Evolutionary conservation across 2,797 vertebrate species (phyloP).

Genomic region (Loriculus beryllinus): DNA sequence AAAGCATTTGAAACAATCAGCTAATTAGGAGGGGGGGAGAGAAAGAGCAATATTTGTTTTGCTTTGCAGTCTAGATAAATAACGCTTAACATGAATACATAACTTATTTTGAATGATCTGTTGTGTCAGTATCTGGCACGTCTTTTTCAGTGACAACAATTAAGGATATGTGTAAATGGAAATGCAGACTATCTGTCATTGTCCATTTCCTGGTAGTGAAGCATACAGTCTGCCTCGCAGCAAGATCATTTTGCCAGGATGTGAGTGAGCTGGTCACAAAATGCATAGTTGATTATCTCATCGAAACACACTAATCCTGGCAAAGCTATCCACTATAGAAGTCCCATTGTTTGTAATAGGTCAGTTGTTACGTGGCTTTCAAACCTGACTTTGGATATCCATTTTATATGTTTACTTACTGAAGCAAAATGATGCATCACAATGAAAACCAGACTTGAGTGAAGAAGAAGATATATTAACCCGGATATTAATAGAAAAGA

Average conservation of each 20-base stretch:
- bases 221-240: constrained; percentile 57
- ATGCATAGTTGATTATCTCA: constrained; percentile 64
- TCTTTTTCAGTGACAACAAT: constrained; percentile 68
- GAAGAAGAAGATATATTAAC: constrained; percentile 48
- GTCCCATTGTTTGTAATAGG: constrained; percentile 65
- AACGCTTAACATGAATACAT: constrained; percentile 67
- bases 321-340: constrained; percentile 44
- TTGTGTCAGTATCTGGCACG: constrained; percentile 70
- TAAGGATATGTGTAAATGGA: constrained; percentile 69
- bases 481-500: constrained; percentile 26
- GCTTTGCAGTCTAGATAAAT: constrained; percentile 66
- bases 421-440: constrained; percentile 63
- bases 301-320: constrained; percentile 65
- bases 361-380: constrained; percentile 66
- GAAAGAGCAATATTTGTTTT: constrained; percentile 74
- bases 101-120: constrained; percentile 71
- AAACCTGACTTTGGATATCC: constrained; percentile 53
- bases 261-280: constrained; percentile 56
- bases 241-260: constrained; percentile 46
- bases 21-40: constrained; percentile 67
- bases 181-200: constrained; percentile 67
- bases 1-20: constrained; percentile 68
- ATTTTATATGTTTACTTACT: constrained; percentile 66
- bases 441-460: constrained; percentile 55
- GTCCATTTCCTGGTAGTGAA: constrained; percentile 63